phyloP scores from a whole-genome alignment of 2,888 invertebrate genomes.

The Pollenia amentaria region DNA sequence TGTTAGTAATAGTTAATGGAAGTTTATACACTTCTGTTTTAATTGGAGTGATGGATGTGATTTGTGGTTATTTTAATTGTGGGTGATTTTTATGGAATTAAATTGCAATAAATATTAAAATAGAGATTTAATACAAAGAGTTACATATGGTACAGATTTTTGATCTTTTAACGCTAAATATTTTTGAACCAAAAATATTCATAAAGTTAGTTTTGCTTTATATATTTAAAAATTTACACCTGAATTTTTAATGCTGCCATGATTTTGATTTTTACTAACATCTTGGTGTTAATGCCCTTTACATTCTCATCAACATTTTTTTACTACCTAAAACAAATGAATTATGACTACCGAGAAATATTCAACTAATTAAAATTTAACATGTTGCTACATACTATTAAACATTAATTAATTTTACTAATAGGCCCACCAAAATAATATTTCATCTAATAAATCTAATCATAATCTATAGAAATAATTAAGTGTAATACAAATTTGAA shows the following conservation, averaged over 20 bases:
- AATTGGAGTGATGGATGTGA: conserved; percentile 13
- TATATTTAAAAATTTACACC: too few species aligned
- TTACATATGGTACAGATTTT: too few species aligned
- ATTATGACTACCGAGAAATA: conserved; percentile 7
- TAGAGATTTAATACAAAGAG: too few species aligned
- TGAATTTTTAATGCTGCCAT: too few species aligned
- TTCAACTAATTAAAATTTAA: conserved; percentile 22
- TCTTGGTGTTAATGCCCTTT: too few species aligned
- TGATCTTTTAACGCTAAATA: too few species aligned
- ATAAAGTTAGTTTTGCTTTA: too few species aligned
- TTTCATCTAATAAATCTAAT: background rate
- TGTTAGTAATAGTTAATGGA: conserved; percentile 38
- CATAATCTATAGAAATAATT: conserved; percentile 11
- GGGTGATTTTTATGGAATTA: conserved; percentile 11
- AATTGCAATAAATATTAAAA: background rate
- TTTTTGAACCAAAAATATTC: too few species aligned
- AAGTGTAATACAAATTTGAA: conserved; percentile 5
- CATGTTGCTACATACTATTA: conserved; percentile 16
- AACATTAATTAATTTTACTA: conserved; percentile 38
- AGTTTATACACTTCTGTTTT: conserved; percentile 13
- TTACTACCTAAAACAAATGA: conserved; percentile 18
- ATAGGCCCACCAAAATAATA: conserved; percentile 4
- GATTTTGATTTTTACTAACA: too few species aligned
- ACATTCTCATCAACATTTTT: background rate
- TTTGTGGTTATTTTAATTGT: background rate